phyloP scores from a whole-genome alignment of 2,797 vertebrate species.

The Argentina silus region DNA sequence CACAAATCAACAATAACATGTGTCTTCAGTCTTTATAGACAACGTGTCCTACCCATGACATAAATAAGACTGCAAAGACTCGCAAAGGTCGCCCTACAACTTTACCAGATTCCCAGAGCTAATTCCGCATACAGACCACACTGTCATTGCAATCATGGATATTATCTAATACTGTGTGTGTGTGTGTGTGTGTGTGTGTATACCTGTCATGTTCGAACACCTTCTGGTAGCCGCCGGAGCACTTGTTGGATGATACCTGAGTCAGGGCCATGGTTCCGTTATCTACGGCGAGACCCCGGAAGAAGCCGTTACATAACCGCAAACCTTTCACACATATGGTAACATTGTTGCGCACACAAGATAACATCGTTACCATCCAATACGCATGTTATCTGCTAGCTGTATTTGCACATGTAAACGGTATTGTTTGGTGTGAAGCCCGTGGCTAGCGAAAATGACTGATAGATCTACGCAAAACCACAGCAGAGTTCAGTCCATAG shows the following conservation, averaged over 20 bases:
- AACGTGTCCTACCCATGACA: too few species aligned
- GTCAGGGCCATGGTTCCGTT: constrained; percentile 85
- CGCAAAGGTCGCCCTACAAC: too few species aligned
- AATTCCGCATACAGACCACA: too few species aligned
- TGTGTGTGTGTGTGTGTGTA: background rate
- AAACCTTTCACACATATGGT: background rate
- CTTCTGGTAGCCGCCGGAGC: constrained; percentile 92
- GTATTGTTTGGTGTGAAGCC: too few species aligned
- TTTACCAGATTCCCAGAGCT: too few species aligned
- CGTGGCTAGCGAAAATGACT: too few species aligned
- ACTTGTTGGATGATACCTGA: constrained; percentile 91
- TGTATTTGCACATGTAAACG: too few species aligned
- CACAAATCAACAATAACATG: background rate
- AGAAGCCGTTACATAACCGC: background rate
- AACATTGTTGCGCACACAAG: too few species aligned
- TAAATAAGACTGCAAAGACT: background rate
- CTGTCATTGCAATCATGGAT: background rate
- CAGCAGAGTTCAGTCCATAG: background rate
- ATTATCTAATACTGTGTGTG: background rate
- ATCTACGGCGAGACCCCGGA: constrained; percentile 10
- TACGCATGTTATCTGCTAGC: too few species aligned
- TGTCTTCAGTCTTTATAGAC: background rate
- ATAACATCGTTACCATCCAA: too few species aligned
- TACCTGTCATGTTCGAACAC: constrained; percentile 97
- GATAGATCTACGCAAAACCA: too few species aligned